These are phyloP conservation scores for Caprella mutica DNA, from an alignment of 2,888 invertebrate species.

Conservation along the genomic window DNA sequence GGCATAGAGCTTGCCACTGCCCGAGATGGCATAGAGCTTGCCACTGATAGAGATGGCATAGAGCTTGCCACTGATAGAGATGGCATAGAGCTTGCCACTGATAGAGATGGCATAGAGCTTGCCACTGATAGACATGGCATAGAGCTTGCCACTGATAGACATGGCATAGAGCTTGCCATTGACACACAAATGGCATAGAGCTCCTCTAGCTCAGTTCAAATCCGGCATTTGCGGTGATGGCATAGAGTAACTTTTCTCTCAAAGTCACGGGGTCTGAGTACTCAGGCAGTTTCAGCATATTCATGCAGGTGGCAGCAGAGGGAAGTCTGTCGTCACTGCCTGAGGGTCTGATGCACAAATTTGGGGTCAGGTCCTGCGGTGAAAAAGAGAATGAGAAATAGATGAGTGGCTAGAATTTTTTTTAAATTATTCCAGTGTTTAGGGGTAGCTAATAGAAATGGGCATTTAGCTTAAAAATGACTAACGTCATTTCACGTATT, in stretches of 20 bases:
- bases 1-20: no score
- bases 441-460: slow-evolving; percentile 21
- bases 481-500: background rate
- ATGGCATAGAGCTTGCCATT: no score
- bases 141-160: no score
- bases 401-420: background rate
- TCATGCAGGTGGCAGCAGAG: slow-evolving; percentile 96
- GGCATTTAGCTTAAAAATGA: background rate
- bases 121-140: no score
- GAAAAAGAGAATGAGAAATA: no score
- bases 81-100: no score
- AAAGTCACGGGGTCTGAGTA: slow-evolving; percentile 65
- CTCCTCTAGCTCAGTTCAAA: slow-evolving; percentile 61
- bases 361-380: slow-evolving; percentile 89
- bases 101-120: no score
- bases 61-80: no score
- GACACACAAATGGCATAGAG: no score
- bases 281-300: slow-evolving; percentile 88
- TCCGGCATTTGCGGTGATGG: slow-evolving; percentile 88
- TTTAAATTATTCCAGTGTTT: background rate
- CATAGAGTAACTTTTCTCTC: slow-evolving; percentile 73
- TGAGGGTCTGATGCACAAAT: slow-evolving; percentile 90
- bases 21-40: no score
- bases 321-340: slow-evolving; percentile 80
- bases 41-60: no score